Conservation (phyloP, 1,140 invertebrate genomes). For the Drosophila rhopaloa region DNA sequence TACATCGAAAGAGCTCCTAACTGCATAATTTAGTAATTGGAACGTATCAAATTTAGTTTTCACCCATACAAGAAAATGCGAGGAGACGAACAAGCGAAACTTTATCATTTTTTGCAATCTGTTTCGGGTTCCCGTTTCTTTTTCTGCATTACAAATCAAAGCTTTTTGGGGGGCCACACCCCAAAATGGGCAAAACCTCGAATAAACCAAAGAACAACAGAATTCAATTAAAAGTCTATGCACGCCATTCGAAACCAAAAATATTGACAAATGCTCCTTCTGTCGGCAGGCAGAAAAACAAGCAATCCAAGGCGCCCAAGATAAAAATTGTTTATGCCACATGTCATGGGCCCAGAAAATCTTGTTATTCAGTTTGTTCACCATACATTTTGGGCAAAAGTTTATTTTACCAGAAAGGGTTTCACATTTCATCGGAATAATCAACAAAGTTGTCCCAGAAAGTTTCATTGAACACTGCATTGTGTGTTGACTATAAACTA, state of each 20-base stretch:
- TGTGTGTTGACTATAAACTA: constrained; percentile 8
- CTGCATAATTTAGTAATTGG: constrained; percentile 79
- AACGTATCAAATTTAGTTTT: constrained; percentile 82
- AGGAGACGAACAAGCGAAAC: constrained; percentile 3
- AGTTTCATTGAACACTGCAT: background rate
- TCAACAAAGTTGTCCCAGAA: constrained; percentile 4
- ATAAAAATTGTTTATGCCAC: constrained; percentile 39
- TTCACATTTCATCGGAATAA: constrained; percentile 26
- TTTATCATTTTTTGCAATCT: constrained; percentile 42
- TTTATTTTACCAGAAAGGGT: constrained; percentile 29
- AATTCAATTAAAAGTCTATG: constrained; percentile 79
- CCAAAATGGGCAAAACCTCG: constrained; percentile 12
- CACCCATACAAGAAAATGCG: constrained; percentile 27
- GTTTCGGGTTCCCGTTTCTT: background rate
- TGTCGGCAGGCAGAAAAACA: constrained; percentile 45
- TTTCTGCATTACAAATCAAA: constrained; percentile 39
- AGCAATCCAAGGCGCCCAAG: constrained; percentile 24
- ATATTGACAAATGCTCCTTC: constrained; percentile 56
- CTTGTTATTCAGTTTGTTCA: constrained; percentile 16
- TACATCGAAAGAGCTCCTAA: constrained; percentile 60
- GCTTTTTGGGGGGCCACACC: constrained; percentile 8
- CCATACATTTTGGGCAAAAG: constrained; percentile 12
- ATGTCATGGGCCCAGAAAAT: constrained; percentile 41
- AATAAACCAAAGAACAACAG: constrained; percentile 31
- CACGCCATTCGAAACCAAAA: constrained; percentile 62